Evolutionary conservation across 2,888 invertebrate species (phyloP).

Genomic region (Andrena chrysosceles): DNA sequence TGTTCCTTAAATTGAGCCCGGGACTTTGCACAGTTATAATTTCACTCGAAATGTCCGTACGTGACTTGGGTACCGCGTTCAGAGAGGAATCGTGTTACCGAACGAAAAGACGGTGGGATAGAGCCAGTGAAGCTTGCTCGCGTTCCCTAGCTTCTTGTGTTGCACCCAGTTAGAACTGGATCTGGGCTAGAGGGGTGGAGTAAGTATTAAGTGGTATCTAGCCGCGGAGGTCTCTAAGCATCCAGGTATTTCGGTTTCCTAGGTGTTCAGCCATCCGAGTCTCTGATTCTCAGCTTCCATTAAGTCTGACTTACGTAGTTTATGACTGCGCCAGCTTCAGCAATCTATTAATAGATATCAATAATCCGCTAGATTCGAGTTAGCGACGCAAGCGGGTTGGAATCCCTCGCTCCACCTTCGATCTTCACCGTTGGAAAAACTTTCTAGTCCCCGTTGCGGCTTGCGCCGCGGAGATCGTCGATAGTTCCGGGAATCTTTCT

Average conservation of each 20-base stretch:
- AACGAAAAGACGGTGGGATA: neutral
- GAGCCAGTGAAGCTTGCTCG: no score
- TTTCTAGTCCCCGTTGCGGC: neutral
- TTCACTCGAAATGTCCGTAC: neutral
- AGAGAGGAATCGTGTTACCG: neutral
- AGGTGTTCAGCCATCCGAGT: no score
- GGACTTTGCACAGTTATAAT: neutral
- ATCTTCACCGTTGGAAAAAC: slow-evolving; percentile 11
- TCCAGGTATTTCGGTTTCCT: no score
- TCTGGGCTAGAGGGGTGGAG: no score
- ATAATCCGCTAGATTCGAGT: neutral
- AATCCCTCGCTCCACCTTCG: neutral
- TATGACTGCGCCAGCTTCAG: no score
- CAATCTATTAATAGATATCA: no score
- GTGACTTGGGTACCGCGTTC: neutral
- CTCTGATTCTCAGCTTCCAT: no score
- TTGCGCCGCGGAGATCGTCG: slow-evolving; percentile 12
- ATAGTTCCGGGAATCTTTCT: slow-evolving; percentile 17
- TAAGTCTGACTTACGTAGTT: neutral
- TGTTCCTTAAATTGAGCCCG: no score
- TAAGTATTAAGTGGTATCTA: slow-evolving; percentile 11
- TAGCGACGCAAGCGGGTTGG: neutral
- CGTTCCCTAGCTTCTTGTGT: no score
- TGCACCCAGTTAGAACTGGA: no score
- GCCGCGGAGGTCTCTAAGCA: no score